Evolutionary conservation across 30 jellyfish, hydroid and myxozoan species (phyloP), one percentile per base, ranked within the genome.

Genomic region (Aurelia aurita complex sp. Pacific): DNA sequence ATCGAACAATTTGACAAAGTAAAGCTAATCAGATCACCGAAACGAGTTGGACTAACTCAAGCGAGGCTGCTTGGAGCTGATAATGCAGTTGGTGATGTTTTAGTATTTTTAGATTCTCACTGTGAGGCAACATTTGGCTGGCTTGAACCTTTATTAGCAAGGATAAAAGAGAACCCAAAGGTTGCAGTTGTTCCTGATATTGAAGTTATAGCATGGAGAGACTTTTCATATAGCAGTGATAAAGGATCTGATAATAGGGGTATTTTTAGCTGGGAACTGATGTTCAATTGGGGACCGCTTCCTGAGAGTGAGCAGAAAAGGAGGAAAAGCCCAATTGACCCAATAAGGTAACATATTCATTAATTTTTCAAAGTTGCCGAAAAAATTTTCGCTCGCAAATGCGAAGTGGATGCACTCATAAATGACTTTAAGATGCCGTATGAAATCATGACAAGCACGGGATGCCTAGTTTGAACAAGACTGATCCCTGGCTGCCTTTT

Each of bases 281-380:
- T 94, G 99, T 94, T 94, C 76, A 94, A 89, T 69, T 94, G 99
- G 99, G 99, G 99, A 15, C 97, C 97, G 1, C 63, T 94, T 74
- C 99, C 99, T 15, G 97, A 85, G 35, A 90, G 89, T 62, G 99
- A 94, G 79, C 87, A 85, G 86, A 79, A 78, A 74, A 76, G 99
- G 42, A 73, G 99, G 54, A 94, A 89, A 69, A 69, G 82, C 23
- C 65, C 94, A 17, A 59, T 96, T 0, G 97, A 94, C 62, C 97
- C 99, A 0, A 94, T 94, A 18, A 69, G 95, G 99, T 94, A 86
- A 13, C 1, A 2, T 1, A 4, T 46, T 7, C 6, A 6, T 46
- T 7, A 23, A 6, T 46, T 40, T 40, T 40, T 40, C 52, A 40
- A 9, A 40, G 11, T 46, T 46, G 2, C 57, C 8, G 57, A 46